Base-by-base conservation (phyloP, 2,888 invertebrate species). In the Ligdia adustata region DNA sequence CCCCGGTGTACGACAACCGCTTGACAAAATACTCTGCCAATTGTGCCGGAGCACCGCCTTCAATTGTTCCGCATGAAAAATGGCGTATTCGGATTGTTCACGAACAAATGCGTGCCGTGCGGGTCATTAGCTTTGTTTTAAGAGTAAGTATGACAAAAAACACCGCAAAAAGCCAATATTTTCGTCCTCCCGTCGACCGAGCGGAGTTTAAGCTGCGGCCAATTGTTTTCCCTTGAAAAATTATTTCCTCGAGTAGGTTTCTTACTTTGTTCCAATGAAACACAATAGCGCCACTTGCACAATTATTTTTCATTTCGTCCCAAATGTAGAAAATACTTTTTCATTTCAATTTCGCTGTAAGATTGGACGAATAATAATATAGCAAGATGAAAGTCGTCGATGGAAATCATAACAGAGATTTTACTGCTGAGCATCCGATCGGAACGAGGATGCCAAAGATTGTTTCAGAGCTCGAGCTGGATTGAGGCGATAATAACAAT, bases 51-150 rank as follows among this genome's bases (percentile, higher is more conserved):
- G 84, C 68, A 75, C 87, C 88, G 86, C 89, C 89, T 84, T 79
- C 89, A 81, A 88, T 89, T 90, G 90, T 90, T 87, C 82, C 70
- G 76, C 76, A 89, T 89, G 89, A 90, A 87, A 89, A 90, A 90
- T 90, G 83, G 85, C 83, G 85, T 79, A 81, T 85, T 86, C 76
- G 84, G 82, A 87, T 88, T 89, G 88, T 89, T 90, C 86, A 60
- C 66, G 82, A 87, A 89, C 89, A 90, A 90, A 88, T 84, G 87
- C 88, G 88, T 88, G 74, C 84, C 83, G 83, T 81, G 82, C 81
- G 83, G 88, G 87, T 87, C 88, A 88, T 89, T 90, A 88, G 87
- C 87, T 84, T 88, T 89, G 89, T 89, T 90, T 88, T 86, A 82
- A 78, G 73, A 77, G 77, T 78, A 84, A 86, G 82, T 79, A 85